These are phyloP conservation scores for Imbricaverruca yamaguchii DNA, from an alignment of 2,888 invertebrate species.

Conservation along the genomic window DNA sequence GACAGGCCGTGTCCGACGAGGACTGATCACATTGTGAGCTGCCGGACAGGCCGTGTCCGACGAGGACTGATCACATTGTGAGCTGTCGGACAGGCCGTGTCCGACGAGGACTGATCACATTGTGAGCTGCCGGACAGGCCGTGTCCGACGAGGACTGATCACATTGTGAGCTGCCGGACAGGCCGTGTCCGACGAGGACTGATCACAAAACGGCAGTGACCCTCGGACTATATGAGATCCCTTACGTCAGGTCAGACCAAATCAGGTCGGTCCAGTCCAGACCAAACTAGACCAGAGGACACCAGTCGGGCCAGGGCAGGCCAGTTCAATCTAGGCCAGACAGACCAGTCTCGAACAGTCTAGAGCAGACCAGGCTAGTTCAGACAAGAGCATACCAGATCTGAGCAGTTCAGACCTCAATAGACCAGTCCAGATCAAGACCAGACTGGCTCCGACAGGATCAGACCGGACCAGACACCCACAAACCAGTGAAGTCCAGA, in stretches of 20 bases:
- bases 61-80: neutral
- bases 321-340: neutral
- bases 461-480: neutral
- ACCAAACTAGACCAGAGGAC: conserved; percentile 10
- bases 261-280: conserved; percentile 7
- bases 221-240: too few relatives aligned
- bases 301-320: neutral
- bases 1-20: neutral
- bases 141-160: neutral
- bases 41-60: neutral
- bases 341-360: neutral
- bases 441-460: neutral
- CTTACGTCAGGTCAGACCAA: conserved; percentile 11
- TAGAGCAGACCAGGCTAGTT: too few relatives aligned
- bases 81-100: neutral
- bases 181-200: too few relatives aligned
- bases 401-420: neutral
- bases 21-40: neutral
- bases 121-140: neutral
- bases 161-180: neutral
- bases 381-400: neutral
- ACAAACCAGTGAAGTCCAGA: conserved; percentile 25
- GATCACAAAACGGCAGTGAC: too few relatives aligned
- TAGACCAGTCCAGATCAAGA: conserved; percentile 16
- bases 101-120: neutral